Evolutionary conservation across 1,140 invertebrate genomes (phyloP), one percentile per base, ranked within the genome.

Genomic region (Meteorus sp.): DNA sequence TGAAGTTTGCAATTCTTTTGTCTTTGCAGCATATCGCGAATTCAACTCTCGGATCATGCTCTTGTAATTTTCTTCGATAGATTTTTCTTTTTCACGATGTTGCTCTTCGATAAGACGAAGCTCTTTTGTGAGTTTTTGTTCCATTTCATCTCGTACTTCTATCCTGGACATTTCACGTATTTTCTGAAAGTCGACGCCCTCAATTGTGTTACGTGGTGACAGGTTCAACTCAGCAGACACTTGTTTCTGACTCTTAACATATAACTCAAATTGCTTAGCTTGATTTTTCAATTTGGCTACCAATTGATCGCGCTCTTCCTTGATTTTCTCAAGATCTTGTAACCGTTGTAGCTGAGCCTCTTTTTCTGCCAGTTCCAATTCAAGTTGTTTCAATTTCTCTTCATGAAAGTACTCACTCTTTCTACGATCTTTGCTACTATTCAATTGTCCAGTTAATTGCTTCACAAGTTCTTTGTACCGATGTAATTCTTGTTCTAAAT

Each of bases 61-160:
- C 59, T 75, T 76, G 25, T 76, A 74, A 25, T 67, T 71, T 8
- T 75, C 69, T 22, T 78, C 73, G 4, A 76, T 59, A 43, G 65
- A 53, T 22, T 62, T 71, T 45, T 64, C 61, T 45, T 66, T 71
- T 17, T 67, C 62, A 1, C 60, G 45, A 62, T 73, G 61, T n/a
- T 69, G 65, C 11, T 70, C 68, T 20, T 66, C 69, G 19, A 74
- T 77, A 19, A 62, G 55, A 47, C 64, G 68, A 2, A 78, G 59
- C 17, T 75, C 71, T 15, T 78, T 69, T 0, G 61, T 63, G 8
- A 77, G 71, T 50, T 70, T 76, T 11, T 72, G 70, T 20, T 78
- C 74, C 72, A 72, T 72, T 23, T 73, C 74, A 47, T 78, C 76
- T 0, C 74, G 67, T 0, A 77, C 65, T 20, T 75, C 73, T 43